Conservation (phyloP, 2,113 vertebrate species). For the Corythaeola cristata region DNA sequence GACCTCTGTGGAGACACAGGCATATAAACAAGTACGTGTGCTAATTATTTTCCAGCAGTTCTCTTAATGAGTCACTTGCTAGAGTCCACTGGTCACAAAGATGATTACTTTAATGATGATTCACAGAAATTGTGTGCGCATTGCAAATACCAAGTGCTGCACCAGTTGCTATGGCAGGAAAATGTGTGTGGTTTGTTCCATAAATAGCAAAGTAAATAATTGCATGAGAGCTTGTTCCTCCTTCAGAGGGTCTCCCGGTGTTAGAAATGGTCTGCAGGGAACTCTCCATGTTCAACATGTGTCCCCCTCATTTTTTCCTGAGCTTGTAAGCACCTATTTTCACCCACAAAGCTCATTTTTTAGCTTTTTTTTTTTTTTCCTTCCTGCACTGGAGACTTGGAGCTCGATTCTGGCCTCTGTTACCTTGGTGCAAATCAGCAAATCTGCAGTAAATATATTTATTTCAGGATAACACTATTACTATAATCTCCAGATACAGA, state of each 20-base stretch:
- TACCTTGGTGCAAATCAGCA: neutral
- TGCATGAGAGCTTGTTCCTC: neutral
- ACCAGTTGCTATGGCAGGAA: slow-evolving; percentile 36
- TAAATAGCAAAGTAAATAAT: slow-evolving; percentile 46
- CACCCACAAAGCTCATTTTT: neutral
- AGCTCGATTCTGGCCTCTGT: neutral
- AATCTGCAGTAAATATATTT: neutral
- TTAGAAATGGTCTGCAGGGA: neutral
- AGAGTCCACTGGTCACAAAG: slow-evolving; percentile 38
- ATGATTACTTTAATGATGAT: slow-evolving; percentile 57
- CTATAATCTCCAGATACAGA: neutral
- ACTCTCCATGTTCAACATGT: fast-evolving
- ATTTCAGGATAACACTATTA: neutral
- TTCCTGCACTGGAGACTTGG: neutral
- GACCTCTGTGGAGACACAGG: neutral
- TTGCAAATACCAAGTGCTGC: neutral
- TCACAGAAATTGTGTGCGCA: slow-evolving; percentile 17
- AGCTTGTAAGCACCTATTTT: neutral
- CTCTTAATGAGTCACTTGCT: slow-evolving; percentile 51
- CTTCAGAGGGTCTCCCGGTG: neutral
- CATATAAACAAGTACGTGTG: neutral
- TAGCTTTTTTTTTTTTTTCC: neutral
- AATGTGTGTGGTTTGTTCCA: neutral
- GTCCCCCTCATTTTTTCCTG: neutral
- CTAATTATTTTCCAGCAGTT: slow-evolving; percentile 53